Conservation (phyloP, 1,140 invertebrate species). For the Sycophaga agraensis region DNA sequence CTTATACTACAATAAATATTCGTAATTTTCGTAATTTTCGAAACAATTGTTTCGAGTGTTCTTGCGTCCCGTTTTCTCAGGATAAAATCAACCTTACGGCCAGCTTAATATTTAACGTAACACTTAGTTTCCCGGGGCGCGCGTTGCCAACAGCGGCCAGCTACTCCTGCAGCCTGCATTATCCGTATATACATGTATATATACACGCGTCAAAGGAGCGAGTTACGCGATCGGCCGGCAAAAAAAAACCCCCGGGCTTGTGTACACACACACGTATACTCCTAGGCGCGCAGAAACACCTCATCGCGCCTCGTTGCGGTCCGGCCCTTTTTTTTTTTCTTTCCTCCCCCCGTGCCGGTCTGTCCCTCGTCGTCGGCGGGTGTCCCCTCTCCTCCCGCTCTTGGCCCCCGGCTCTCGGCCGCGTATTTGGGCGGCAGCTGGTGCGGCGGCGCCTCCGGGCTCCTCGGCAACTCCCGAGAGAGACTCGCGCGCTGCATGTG, state of each 20-base stretch:
- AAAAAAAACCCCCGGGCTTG: no score
- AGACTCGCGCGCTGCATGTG: slow-evolving; percentile 11
- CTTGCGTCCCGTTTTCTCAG: not conserved
- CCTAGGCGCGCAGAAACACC: not conserved
- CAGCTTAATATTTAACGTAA: slow-evolving; percentile 20
- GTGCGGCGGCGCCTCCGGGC: not conserved
- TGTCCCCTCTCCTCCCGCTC: no score
- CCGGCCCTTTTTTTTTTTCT: not conserved
- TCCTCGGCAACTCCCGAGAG: not conserved
- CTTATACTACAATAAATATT: not conserved
- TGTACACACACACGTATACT: no score
- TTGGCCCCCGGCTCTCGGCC: no score
- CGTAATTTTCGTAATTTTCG: not conserved
- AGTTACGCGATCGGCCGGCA: no score
- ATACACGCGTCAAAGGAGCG: no score
- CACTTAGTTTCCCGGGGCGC: not conserved
- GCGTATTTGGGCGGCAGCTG: no score
- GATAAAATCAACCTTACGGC: not conserved
- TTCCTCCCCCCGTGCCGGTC: not conserved
- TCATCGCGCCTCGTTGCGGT: not conserved
- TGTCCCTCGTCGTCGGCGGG: no score
- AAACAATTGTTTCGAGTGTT: not conserved
- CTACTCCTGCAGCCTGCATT: no score
- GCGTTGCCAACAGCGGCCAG: not conserved
- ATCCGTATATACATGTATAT: no score